Evolutionary conservation across 2,797 vertebrate species (phyloP).

Genomic region (Lutjanus campechanus): DNA sequence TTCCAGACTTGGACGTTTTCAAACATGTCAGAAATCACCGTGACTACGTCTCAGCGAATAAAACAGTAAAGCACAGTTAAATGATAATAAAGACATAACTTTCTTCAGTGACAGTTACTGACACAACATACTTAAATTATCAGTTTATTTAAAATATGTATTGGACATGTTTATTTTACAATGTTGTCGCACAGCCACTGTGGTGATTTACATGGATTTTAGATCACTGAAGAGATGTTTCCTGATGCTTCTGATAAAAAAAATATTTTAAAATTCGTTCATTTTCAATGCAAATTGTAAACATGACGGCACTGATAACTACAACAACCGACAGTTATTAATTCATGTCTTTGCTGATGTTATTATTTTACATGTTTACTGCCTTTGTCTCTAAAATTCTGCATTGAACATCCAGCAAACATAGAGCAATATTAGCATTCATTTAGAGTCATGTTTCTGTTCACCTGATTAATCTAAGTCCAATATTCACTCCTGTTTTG

Average conservation of each 20-base stretch:
- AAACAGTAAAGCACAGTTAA: slow-evolving; percentile 27
- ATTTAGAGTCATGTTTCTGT: background rate
- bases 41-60: background rate
- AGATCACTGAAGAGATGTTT: background rate
- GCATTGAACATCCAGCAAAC: background rate
- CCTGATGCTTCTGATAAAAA: background rate
- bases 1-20: slow-evolving; percentile 9
- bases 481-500: background rate
- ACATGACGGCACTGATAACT: background rate
- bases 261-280: background rate
- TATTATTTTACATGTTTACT: background rate
- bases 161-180: slow-evolving; percentile 17
- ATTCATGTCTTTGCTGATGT: background rate
- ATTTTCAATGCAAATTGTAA: background rate
- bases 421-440: background rate
- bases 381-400: background rate
- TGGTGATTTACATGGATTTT: background rate
- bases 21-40: slow-evolving; percentile 2
- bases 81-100: background rate
- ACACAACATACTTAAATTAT: background rate
- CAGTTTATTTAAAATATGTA: slow-evolving; percentile 23
- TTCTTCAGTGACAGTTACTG: background rate
- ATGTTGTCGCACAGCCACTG: background rate
- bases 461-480: background rate
- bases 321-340: background rate